Conservation (phyloP, 2,888 invertebrate genomes). For the Eustalomyia histrio region DNA sequence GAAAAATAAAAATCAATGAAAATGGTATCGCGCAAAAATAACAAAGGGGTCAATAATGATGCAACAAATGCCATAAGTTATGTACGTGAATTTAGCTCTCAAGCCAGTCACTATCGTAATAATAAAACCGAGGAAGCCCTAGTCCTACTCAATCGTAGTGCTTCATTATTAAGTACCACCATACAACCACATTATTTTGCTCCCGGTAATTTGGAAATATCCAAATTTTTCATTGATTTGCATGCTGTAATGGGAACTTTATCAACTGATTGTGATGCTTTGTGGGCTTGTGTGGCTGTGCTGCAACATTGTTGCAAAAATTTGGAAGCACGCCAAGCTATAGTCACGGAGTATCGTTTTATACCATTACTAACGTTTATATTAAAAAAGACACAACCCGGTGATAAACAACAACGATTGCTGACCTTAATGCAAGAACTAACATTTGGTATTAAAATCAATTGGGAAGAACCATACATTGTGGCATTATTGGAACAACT, state of each 20-base stretch:
- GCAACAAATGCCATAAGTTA: slow-evolving; percentile 71
- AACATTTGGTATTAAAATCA: slow-evolving; percentile 88
- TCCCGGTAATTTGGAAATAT: slow-evolving; percentile 72
- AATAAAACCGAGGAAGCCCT: slow-evolving; percentile 73
- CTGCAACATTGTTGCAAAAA: slow-evolving; percentile 76
- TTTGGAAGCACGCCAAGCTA: slow-evolving; percentile 72
- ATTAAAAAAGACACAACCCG: slow-evolving; percentile 70
- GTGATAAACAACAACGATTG: slow-evolving; percentile 73
- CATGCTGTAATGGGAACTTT: slow-evolving; percentile 74
- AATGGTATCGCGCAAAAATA: slow-evolving; percentile 53
- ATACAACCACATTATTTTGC: slow-evolving; percentile 70
- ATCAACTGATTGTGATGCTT: slow-evolving; percentile 72
- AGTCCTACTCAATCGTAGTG: slow-evolving; percentile 74
- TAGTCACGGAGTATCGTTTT: slow-evolving; percentile 76
- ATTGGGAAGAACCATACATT: slow-evolving; percentile 89
- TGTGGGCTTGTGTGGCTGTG: slow-evolving; percentile 75
- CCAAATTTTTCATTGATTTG: slow-evolving; percentile 76
- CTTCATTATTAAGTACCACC: slow-evolving; percentile 69
- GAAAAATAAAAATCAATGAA: neutral
- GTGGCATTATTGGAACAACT: slow-evolving; percentile 84
- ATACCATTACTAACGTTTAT: slow-evolving; percentile 74
- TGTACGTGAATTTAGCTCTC: slow-evolving; percentile 74
- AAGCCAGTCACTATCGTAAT: slow-evolving; percentile 71
- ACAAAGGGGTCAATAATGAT: slow-evolving; percentile 58
- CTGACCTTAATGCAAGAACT: slow-evolving; percentile 82